A percentile compares a stretch with the other conserved stretches of the same genome.
Evolutionary conservation across 2,113 vertebrate species (phyloP).

Genomic region (Spilogale gracilis): DNA sequence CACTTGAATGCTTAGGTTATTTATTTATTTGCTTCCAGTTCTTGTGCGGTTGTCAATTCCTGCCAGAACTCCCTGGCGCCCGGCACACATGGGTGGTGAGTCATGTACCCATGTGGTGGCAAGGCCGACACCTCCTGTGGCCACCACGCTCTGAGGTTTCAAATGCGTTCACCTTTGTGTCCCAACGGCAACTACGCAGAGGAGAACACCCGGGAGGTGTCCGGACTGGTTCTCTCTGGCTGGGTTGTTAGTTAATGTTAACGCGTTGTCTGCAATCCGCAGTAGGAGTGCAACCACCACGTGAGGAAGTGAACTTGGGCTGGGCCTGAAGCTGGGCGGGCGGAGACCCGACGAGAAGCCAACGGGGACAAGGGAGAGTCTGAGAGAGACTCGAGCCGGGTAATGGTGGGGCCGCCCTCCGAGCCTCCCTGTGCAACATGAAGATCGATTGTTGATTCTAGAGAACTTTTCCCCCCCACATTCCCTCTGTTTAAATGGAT

Average conservation of each 20-base stretch:
- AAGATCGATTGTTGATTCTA: slow-evolving; percentile 74
- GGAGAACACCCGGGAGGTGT: background rate
- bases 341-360: background rate
- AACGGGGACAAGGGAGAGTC: slow-evolving; percentile 11
- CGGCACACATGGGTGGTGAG: slow-evolving; percentile 84
- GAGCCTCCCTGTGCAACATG: slow-evolving; percentile 53
- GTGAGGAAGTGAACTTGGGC: slow-evolving; percentile 1
- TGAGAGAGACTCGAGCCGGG: background rate
- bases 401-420: background rate
- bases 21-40: slow-evolving; percentile 80
- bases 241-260: background rate
- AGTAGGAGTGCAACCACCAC: background rate
- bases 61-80: slow-evolving; percentile 74
- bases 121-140: slow-evolving; percentile 79
- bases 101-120: slow-evolving; percentile 85
- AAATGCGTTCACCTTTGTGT: slow-evolving; percentile 81
- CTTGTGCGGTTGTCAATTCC: slow-evolving; percentile 77
- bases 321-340: background rate
- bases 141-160: slow-evolving; percentile 73
- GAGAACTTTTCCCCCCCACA: slow-evolving; percentile 62
- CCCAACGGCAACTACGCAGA: slow-evolving; percentile 71
- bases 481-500: slow-evolving; percentile 84
- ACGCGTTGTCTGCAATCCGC: background rate
- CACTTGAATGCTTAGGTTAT: slow-evolving; percentile 78
- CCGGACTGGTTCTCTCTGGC: background rate